Evolutionary conservation across 2,113 vertebrate species (phyloP).

Genomic region (Leiothrix lutea): DNA sequence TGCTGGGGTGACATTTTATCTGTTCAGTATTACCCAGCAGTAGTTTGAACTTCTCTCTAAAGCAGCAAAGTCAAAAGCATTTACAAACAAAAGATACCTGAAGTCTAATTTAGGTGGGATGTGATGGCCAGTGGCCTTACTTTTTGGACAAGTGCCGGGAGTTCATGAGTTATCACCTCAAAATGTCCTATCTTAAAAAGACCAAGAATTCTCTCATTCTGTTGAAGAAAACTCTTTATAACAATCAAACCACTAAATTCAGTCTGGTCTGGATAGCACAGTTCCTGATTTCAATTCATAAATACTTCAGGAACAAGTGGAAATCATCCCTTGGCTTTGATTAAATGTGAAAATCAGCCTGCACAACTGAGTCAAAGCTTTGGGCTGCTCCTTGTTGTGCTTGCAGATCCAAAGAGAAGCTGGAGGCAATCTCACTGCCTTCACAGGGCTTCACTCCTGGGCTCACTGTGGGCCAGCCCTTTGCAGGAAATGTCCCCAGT

Average conservation of each 20-base stretch:
- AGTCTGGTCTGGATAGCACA: not conserved
- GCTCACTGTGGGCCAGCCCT: not conserved
- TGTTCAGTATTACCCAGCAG: not conserved
- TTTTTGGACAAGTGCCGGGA: not conserved
- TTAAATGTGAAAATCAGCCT: not conserved
- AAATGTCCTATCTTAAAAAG: not conserved
- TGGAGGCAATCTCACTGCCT: not conserved
- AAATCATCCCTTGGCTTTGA: not conserved
- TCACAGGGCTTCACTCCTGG: not conserved
- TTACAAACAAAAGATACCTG: not conserved
- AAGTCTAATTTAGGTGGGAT: not conserved
- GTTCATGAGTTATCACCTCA: not conserved
- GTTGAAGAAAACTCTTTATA: not conserved
- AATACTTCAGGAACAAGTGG: not conserved
- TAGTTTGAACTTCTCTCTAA: not conserved
- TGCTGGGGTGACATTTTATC: not conserved
- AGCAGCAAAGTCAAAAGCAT: not conserved
- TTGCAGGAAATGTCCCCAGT: not conserved
- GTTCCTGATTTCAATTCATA: not conserved
- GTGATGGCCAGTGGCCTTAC: not conserved
- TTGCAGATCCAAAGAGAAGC: not conserved
- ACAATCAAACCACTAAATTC: not conserved
- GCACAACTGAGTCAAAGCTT: rapidly evolving
- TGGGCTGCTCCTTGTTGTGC: not conserved
- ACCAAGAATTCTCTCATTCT: not conserved